Base-by-base conservation (phyloP, 2,797 vertebrate genomes). In the Perdix hodgsoniae region DNA sequence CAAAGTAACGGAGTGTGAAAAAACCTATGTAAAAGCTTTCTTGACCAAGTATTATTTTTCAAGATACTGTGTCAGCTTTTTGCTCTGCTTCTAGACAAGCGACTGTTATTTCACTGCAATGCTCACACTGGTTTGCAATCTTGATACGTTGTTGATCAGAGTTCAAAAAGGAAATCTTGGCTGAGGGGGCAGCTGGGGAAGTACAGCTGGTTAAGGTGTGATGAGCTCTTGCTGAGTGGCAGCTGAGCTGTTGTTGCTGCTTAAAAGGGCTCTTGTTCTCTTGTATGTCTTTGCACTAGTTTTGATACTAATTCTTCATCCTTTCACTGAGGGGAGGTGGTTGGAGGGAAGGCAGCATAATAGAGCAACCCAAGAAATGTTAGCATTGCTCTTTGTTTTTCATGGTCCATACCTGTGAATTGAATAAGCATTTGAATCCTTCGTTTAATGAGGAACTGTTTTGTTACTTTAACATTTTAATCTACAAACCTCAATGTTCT, bases 161-260 rank as follows among this genome's bases (percentile, higher is more conserved):
- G 37, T 70, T 70, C 39, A 47, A 50, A 31, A 39, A 50, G 47
- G 35, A 14, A 15, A 7, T 22, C 27, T 74, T 70, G 39, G n/a
- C 33, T 23, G 31, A 39, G 73, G 14, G 5, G 5, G 2, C 73
- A 56, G 24, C 10, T 50, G 33, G 27, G 26, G 47, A n/a, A 65
- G 19, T 24, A 6, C 49, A 21, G 4, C 37, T 66, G 52, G 29
- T 27, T 91, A 2, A 71, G 69, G n/a, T 8, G 9, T 23, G 52
- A 9, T 10, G 22, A 35, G 37, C 2, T 0, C 59, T 17, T 5
- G 19, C 69, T 27, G 63, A 5, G 0, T 11, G 45, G 26, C 1
- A 29, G 45, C 57, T 61, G 73, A 47, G 59, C 33, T 61, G n/a
- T 39, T 45, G 45, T 16, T 33, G 31, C 64, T 70, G 33, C 33